phyloP scores from a whole-genome alignment of 2,113 vertebrate species.

The Corydoras sp. region DNA sequence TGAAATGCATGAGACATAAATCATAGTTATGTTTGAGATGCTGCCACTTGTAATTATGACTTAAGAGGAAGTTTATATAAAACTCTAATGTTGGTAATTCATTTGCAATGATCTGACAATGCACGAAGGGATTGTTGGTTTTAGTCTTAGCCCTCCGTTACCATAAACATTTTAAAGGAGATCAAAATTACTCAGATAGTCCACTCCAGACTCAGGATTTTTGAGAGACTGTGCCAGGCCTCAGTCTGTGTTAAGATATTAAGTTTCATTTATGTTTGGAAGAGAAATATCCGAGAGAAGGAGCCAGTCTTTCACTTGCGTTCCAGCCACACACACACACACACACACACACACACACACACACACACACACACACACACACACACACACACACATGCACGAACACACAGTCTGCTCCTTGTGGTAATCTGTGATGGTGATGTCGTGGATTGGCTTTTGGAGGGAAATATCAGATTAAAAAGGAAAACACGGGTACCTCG shows the following conservation, averaged over 20 bases:
- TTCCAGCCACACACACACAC: slow-evolving; percentile 1
- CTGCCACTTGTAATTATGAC: background rate
- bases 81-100: no score
- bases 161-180: slow-evolving; percentile 30
- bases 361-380: background rate
- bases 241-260: slow-evolving; percentile 41
- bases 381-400: background rate
- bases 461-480: slow-evolving; percentile 42
- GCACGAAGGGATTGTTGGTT: no score
- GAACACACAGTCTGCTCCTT: no score
- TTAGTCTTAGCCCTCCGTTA: slow-evolving; percentile 1
- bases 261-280: slow-evolving; percentile 45
- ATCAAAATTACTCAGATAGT: slow-evolving; percentile 31
- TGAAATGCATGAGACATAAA: no score
- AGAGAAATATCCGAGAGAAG: slow-evolving; percentile 37
- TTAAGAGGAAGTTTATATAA: background rate
- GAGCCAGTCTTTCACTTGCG: slow-evolving; percentile 12
- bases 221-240: slow-evolving; percentile 23
- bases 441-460: slow-evolving; percentile 27
- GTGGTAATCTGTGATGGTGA: background rate
- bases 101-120: no score
- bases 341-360: slow-evolving; percentile 2
- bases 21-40: background rate
- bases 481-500: slow-evolving; percentile 27
- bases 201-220: slow-evolving; percentile 17